Base-by-base conservation (phyloP, 2,797 vertebrate species). In the Clarias pachynema region DNA sequence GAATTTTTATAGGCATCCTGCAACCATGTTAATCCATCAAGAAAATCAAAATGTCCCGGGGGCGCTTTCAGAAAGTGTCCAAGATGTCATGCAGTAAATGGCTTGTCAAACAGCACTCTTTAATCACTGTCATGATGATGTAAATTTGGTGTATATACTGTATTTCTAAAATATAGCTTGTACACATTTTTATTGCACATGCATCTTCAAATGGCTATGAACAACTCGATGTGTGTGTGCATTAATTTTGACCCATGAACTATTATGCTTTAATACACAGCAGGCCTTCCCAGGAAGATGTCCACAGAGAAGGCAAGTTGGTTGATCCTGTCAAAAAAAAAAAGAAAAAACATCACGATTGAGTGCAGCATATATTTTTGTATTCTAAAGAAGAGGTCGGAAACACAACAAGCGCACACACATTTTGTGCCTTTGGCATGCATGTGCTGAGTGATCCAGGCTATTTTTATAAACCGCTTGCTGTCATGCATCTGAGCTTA, bases 401-500 rank as follows among this genome's bases (percentile, higher is more conserved):
- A 79, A n/a, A 18, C 60, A 44, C 37, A 49, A 26, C 57, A 56
- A 29, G n/a, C 31, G 15, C n/a, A 74, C 59, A 29, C 40, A 49
- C 65, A 81, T 72, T 37, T 40, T 37, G 53, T 68, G 70, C 79
- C 79, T 29, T 6, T 31, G 40, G 57, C 70, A 66, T 75, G 60
- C 37, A 62, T 56, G 83, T 70, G 57, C 72, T 63, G 57, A 60
- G 44, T 49, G 57, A 84, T 75, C 53, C 44, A 59, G 77, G 20
- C 49, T 22, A 40, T 69, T 57, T 73, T 84, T 57, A 81, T 84
- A 74, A 84, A 81, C 63, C 37, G 49, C 72, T 84, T 63, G 56
- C 79, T 79, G 85, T 84, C 82, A 87, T 89, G 84, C 70, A 84
- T 86, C 79, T 84, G 83, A 65, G 69, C 59, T 69, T 86, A 84